Percentiles rank a stretch among this genome's conserved stretches.
These are phyloP conservation scores for Cyrtonyx montezumae DNA, from an alignment of 2,113 vertebrate species.

Conservation along the genomic window DNA sequence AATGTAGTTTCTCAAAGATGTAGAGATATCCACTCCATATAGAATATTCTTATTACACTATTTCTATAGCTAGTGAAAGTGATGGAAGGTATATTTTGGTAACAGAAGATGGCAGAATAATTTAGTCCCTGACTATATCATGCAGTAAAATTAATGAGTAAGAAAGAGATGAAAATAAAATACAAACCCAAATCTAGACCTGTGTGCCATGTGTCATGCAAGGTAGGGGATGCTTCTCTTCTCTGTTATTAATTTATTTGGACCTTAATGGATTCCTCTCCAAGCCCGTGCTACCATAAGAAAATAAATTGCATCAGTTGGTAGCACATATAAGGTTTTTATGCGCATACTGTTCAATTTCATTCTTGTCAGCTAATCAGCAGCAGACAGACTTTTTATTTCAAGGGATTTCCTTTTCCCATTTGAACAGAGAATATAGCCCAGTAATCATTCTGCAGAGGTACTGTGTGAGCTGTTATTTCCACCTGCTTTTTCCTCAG, in stretches of 20 bases:
- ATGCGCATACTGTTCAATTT: slow-evolving; percentile 50
- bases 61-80: background rate
- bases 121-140: background rate
- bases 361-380: slow-evolving; percentile 66
- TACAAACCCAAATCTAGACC: background rate
- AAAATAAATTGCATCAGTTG: slow-evolving; percentile 62
- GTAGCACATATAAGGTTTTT: slow-evolving; percentile 46
- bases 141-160: background rate
- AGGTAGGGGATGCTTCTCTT: background rate
- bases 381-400: slow-evolving; percentile 68
- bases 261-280: slow-evolving; percentile 41
- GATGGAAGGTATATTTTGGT: background rate
- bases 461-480: slow-evolving; percentile 34
- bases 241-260: slow-evolving; percentile 40
- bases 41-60: background rate
- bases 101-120: background rate
- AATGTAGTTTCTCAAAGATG: background rate
- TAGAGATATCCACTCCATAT: background rate
- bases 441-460: slow-evolving; percentile 44
- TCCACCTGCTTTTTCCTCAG: slow-evolving; percentile 55
- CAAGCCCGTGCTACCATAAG: slow-evolving; percentile 39
- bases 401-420: slow-evolving; percentile 69
- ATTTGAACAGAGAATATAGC: slow-evolving; percentile 53
- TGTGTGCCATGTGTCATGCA: background rate
- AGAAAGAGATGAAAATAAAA: background rate